phyloP scores from a whole-genome alignment of 2,113 vertebrate genomes.

The Pteronura brasiliensis region DNA sequence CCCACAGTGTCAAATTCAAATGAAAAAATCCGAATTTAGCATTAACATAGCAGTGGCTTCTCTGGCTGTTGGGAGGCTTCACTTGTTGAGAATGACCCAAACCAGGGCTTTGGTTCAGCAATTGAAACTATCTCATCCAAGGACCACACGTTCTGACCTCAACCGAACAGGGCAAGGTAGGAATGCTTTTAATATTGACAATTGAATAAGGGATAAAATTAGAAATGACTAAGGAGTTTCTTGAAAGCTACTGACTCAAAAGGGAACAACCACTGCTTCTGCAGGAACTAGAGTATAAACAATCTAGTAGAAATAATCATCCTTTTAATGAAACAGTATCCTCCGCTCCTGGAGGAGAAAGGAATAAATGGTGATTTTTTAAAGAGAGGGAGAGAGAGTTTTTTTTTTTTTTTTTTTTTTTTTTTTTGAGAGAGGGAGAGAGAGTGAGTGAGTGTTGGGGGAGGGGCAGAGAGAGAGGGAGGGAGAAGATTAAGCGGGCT shows the following conservation, averaged over 20 bases:
- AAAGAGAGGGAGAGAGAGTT: neutral
- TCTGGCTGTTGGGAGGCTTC: neutral
- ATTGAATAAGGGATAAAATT: neutral
- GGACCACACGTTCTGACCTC: neutral
- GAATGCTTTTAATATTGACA: neutral
- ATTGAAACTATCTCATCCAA: neutral
- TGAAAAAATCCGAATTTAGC: neutral
- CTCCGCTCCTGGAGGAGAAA: neutral
- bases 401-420: too few relatives aligned
- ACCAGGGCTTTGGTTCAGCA: neutral
- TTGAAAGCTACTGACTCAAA: neutral
- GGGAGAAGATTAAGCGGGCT: neutral
- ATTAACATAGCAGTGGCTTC: neutral
- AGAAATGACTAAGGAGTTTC: neutral
- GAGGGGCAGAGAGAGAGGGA: neutral
- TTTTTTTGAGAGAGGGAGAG: neutral
- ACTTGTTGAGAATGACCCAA: neutral
- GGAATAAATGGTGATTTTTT: neutral
- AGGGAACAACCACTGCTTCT: neutral
- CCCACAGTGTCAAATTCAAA: neutral
- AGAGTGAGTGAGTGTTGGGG: neutral
- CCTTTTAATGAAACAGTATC: neutral
- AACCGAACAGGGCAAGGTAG: neutral
- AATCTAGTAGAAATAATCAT: neutral
- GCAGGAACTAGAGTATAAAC: neutral